Evolutionary conservation across 2,113 vertebrate genomes (phyloP), one percentile per base, ranked within the genome.

Genomic region (Vulpes lagopus): DNA sequence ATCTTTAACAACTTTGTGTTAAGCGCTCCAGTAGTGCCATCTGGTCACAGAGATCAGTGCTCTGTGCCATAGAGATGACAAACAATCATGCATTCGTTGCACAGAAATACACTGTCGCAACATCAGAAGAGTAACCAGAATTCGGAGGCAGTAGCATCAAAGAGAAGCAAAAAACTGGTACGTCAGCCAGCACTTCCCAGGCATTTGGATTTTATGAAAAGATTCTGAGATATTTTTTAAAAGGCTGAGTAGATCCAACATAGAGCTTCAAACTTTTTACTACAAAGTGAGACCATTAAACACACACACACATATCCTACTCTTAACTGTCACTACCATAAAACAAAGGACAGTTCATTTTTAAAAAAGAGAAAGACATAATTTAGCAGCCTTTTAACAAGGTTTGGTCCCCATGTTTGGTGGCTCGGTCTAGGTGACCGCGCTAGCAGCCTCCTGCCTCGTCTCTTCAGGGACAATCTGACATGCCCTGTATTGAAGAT

Each of bases 121-220:
- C 16, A 74, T 57, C 30, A 49, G 71, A 95, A n/a, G 20, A 22
- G 3, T 59, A 69, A 53, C 49, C 49, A 38, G 69, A 92, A 74
- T 81, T 78, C 35, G 1, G 38, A 89, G 91, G 4, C 10, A 5
- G 59, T 43, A 43, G 14, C 78, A 57, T n/a, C 85, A 82, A 11
- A 38, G 30, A 38, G 15, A 79, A 80, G 10, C 71, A 88, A 67
- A 69, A 89, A 81, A 84, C 2, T 22, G 78, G 16, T 16, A 49
- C 22, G 6, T 55, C 74, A 60, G 14, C 30, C 0, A 17, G 88
- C 16, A 25, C 55, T 80, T 88, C 51, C 51, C 16, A 91, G 57
- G n/a, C n/a, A 88, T 62, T 53, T 27, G 64, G 25, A 64, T 35
- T 89, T 94, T 49, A 55, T 79, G 49, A 89, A 76, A 96, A 91